These are phyloP conservation scores for Leptopilina syphax DNA, from an alignment of 2,888 invertebrate species.

Conservation along the genomic window DNA sequence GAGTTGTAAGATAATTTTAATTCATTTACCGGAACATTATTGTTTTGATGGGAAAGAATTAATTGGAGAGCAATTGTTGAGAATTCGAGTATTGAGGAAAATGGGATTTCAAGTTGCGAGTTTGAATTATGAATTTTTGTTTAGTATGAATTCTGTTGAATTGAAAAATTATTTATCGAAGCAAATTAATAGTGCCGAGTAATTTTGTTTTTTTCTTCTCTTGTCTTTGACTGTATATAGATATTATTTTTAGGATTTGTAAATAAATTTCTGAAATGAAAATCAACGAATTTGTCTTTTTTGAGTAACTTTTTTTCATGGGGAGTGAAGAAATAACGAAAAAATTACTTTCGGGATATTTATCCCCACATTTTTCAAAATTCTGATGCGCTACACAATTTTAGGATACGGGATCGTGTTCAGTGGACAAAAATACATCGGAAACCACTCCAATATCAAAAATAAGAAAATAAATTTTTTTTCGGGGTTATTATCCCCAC, in stretches of 20 bases:
- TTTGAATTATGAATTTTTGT: slow-evolving; percentile 79
- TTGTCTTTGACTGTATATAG: background rate
- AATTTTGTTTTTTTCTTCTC: background rate
- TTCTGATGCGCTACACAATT: no score
- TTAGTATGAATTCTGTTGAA: slow-evolving; percentile 77
- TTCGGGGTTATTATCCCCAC: no score
- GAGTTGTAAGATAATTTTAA: slow-evolving; percentile 80
- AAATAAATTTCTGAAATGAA: background rate
- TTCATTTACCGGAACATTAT: slow-evolving; percentile 83
- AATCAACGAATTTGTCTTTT: no score
- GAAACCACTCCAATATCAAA: no score
- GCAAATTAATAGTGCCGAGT: slow-evolving; percentile 1
- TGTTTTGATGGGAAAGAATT: slow-evolving; percentile 79
- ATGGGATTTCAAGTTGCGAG: slow-evolving; percentile 82
- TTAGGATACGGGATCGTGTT: no score
- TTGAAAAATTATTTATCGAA: slow-evolving; percentile 78
- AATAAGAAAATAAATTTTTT: no score
- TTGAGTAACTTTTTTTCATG: no score
- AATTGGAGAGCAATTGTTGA: slow-evolving; percentile 82
- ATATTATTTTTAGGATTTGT: slow-evolving; percentile 7
- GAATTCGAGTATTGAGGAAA: slow-evolving; percentile 81
- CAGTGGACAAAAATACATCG: no score
- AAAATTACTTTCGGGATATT: no score
- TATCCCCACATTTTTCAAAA: no score
- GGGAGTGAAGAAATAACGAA: no score